Evolutionary conservation across 2,797 vertebrate genomes (phyloP), one percentile per base, ranked within the genome.

Genomic region (Pseudochirops cupreus): DNA sequence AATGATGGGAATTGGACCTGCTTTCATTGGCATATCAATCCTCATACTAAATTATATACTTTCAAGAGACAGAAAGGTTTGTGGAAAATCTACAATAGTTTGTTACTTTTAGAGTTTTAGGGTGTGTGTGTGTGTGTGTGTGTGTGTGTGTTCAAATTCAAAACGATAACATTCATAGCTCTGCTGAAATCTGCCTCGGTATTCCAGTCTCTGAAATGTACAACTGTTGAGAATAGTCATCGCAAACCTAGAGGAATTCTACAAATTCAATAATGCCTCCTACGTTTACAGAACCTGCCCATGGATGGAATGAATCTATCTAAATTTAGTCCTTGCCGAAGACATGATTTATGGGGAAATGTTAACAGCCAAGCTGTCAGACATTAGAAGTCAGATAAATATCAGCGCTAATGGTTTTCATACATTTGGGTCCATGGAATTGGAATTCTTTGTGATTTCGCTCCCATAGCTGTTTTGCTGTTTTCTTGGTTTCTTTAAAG

Each of bases 361-460:
- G 0, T 24, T 54, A 92, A 62, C 31, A 91, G 50, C 5, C 28
- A 52, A 94, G 87, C 52, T 94, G 54, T 92, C 56, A 87, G 92
- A 91, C 58, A 91, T 92, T 74, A 54, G 59, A 92, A 95, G 87
- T 53, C 74, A 92, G 89, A n/a, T 0, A 97, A 92, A 33, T 93
- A 90, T 90, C 67, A n/a, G 54, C 91, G n/a, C 94, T 93, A 67
- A 94, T 90, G 87, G 96, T 91, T 62, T 50, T 58, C 90, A 90
- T 56, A 57, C 57, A 92, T 67, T 93, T 94, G 39, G 46, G 57
- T n/a, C 54, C 52, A 90, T 54, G 92, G 56, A 91, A 94, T 52
- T 62, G 24, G 56, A 95, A 93, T 59, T 46, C 26, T 0, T 6
- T 92, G 53, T 26, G 74, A 4, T 39, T 54, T 46, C 31, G 54